A percentile compares a stretch with the other conserved stretches of the same genome.
Conservation (phyloP, 92 coral and sea anemone genomes). For the Epizoanthus stellaris region DNA sequence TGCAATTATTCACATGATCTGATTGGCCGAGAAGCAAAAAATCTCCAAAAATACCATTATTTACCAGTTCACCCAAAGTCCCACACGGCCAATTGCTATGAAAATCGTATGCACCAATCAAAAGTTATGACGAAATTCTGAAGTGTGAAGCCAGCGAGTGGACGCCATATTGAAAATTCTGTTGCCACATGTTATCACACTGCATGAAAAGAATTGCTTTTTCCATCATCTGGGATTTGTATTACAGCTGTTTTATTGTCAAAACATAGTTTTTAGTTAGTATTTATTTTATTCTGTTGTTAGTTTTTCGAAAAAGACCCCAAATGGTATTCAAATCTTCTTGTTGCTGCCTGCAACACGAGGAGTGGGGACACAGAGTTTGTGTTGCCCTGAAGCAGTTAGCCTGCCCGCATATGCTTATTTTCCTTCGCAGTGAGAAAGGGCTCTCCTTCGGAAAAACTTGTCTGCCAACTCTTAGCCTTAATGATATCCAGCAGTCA, state of each 20-base stretch:
- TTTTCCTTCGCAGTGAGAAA: too few species aligned
- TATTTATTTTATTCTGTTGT: not conserved
- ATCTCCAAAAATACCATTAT: conserved; percentile 10
- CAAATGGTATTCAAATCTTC: too few species aligned
- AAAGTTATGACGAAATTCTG: conserved; percentile 26
- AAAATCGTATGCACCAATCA: conserved; percentile 42
- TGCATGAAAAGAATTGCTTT: too few species aligned
- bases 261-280: not conserved
- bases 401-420: too few species aligned
- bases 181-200: not conserved
- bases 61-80: not conserved
- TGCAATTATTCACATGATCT: not conserved
- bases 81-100: not conserved
- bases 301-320: too few species aligned
- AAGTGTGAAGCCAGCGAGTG: too few species aligned
- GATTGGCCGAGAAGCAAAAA: conserved; percentile 22
- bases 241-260: conserved; percentile 4
- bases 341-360: too few species aligned
- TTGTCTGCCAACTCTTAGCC: too few species aligned
- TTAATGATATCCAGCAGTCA: too few species aligned
- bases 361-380: too few species aligned
- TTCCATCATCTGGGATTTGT: not conserved
- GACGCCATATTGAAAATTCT: not conserved
- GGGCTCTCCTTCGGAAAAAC: too few species aligned
- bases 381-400: too few species aligned